Evolutionary conservation across 2,888 invertebrate genomes (phyloP), one percentile per base, ranked within the genome.

Genomic region (Pteria penguin): DNA sequence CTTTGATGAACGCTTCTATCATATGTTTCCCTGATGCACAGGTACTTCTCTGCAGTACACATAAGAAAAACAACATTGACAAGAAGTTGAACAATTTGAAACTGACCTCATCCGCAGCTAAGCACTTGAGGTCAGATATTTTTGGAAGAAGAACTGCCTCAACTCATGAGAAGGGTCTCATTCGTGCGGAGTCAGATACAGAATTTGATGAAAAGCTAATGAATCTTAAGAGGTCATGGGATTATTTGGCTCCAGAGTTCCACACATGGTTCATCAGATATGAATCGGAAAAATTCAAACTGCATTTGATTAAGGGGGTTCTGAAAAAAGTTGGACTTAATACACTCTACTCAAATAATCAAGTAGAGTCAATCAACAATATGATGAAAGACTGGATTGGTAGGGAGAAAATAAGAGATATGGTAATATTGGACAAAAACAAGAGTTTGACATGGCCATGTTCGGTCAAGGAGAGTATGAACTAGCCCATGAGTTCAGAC

Each of bases 311-410:
- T n/a, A n/a, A n/a, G n/a, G n/a, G n/a, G n/a, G n/a, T n/a, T n/a
- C n/a, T n/a, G n/a, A n/a, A n/a, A n/a, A n/a, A n/a, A n/a, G n/a
- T n/a, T n/a, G n/a, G n/a, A n/a, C n/a, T n/a, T n/a, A n/a, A n/a
- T n/a, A n/a, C n/a, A n/a, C n/a, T n/a, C n/a, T n/a, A n/a, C n/a
- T n/a, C n/a, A n/a, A n/a, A n/a, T n/a, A n/a, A n/a, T n/a, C n/a
- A 8, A n/a, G 32, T n/a, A 31, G 61, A 61, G 33, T 32, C 22
- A 22, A 1, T 14, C 0, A 61, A 61, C 22, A 33, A 61, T 33
- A 61, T 22, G n/a, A 24, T 24, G 33, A 61, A 61, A 31, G 32
- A 61, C 33, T 31, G 61, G 61, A 22, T 61, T 22, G 61, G 61
- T 31, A 61, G 32, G n/a, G 18, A 18, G n/a, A 33, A 33, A 11